Evolutionary conservation across 1,140 invertebrate genomes (phyloP).

Genomic region (Diachasma alloeum): DNA sequence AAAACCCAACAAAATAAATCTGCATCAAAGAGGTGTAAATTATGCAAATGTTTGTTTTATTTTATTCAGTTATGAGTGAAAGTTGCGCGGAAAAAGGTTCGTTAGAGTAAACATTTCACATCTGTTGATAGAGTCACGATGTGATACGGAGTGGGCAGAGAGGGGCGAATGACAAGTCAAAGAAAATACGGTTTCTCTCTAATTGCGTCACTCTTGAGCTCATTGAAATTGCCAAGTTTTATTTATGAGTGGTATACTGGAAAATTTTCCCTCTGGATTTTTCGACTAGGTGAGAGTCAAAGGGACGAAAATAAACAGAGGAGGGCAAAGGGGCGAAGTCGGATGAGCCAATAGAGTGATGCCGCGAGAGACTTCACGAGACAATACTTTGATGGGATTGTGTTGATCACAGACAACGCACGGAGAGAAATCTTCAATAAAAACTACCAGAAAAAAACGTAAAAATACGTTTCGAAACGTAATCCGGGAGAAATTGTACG

Average conservation of each 20-base stretch:
- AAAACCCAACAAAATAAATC: neutral
- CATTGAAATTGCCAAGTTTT: constrained; percentile 27
- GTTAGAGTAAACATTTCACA: constrained; percentile 22
- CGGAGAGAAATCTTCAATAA: too few species aligned
- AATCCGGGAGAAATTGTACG: too few species aligned
- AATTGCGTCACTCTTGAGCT: constrained; percentile 24
- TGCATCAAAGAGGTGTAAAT: neutral
- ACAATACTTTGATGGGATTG: too few species aligned
- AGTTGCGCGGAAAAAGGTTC: neutral
- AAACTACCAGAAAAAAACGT: too few species aligned
- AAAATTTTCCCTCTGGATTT: neutral
- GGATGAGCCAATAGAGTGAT: too few species aligned
- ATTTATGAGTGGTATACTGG: neutral
- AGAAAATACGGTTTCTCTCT: constrained; percentile 1
- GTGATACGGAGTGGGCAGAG: neutral
- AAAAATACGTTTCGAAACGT: too few species aligned
- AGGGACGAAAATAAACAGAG: too few species aligned
- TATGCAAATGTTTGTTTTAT: neutral
- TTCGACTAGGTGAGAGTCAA: neutral
- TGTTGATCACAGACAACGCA: too few species aligned
- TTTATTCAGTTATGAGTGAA: neutral
- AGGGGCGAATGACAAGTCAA: neutral
- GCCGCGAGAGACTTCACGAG: too few species aligned
- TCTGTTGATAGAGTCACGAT: neutral
- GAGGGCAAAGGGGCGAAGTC: too few species aligned